Percentiles rank a stretch among this genome's conserved stretches.
Evolutionary conservation across 2,113 vertebrate genomes (phyloP).

Genomic region (Notiomystis cincta): DNA sequence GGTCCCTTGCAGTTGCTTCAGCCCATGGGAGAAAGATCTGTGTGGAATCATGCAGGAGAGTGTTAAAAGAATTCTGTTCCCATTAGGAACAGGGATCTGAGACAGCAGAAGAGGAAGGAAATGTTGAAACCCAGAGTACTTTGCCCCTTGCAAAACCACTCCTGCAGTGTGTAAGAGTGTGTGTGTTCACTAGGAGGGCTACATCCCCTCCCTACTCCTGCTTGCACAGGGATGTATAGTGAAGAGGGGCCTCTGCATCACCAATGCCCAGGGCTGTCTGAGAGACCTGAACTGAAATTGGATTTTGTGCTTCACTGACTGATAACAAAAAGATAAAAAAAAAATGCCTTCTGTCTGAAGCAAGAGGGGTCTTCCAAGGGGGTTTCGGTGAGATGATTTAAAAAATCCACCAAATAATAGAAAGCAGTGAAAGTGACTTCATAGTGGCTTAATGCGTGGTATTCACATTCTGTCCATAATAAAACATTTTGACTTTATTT

Average conservation of each 20-base stretch:
- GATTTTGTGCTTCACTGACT: slow-evolving; percentile 21
- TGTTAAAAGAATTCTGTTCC: background rate
- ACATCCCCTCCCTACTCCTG: background rate
- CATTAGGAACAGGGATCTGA: background rate
- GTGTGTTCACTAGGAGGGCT: background rate
- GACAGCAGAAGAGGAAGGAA: background rate
- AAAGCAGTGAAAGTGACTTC: background rate
- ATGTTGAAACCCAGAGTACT: background rate
- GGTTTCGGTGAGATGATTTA: background rate
- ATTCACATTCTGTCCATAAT: background rate
- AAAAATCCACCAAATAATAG: background rate
- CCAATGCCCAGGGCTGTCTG: background rate
- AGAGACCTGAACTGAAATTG: background rate
- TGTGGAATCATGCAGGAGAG: background rate
- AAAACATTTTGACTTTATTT: background rate
- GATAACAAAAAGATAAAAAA: background rate
- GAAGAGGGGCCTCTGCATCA: background rate
- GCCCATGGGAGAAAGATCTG: background rate
- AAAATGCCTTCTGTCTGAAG: background rate
- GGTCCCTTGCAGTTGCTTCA: background rate
- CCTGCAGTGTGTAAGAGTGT: background rate
- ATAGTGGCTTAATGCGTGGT: background rate
- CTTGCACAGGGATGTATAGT: background rate
- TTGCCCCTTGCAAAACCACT: background rate
- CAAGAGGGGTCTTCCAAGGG: background rate